phyloP scores from a whole-genome alignment of 2,888 invertebrate genomes.

The Gymnosoma rotundatum region DNA sequence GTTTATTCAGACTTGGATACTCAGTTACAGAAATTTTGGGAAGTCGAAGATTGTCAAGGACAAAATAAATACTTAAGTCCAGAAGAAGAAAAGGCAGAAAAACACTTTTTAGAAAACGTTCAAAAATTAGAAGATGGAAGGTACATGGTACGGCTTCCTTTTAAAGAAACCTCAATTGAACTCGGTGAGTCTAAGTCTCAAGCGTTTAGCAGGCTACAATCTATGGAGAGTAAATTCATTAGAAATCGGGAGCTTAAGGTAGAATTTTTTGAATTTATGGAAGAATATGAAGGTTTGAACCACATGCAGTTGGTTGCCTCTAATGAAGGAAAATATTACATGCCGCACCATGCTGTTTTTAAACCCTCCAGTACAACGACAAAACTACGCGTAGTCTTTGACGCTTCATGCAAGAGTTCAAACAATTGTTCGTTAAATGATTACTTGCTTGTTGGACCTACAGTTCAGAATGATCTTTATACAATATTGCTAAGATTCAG shows the following conservation, averaged over 20 bases:
- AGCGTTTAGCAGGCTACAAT: slow-evolving; percentile 30
- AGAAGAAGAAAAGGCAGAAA: slow-evolving; percentile 63
- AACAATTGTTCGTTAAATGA: slow-evolving; percentile 62
- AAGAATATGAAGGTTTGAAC: slow-evolving; percentile 29
- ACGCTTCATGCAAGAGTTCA: slow-evolving; percentile 53
- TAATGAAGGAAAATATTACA: slow-evolving; percentile 21
- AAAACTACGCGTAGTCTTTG: slow-evolving; percentile 62
- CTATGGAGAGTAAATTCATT: slow-evolving; percentile 51
- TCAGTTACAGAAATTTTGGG: slow-evolving; percentile 61
- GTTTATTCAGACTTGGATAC: slow-evolving; percentile 23
- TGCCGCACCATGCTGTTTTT: slow-evolving; percentile 63
- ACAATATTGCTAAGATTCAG: slow-evolving; percentile 51
- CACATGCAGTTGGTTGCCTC: slow-evolving; percentile 45
- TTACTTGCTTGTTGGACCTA: slow-evolving; percentile 50
- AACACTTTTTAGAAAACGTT: slow-evolving; percentile 42
- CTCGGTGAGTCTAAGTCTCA: slow-evolving; percentile 38
- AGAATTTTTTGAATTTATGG: slow-evolving; percentile 58
- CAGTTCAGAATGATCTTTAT: slow-evolving; percentile 60
- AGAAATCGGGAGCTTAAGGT: not conserved
- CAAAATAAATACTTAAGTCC: slow-evolving; percentile 23
- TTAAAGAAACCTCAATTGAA: slow-evolving; percentile 15
- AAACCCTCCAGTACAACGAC: slow-evolving; percentile 61
- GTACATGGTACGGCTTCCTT: slow-evolving; percentile 57
- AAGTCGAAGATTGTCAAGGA: slow-evolving; percentile 53
- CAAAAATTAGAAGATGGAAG: slow-evolving; percentile 15